These are phyloP conservation scores for Drosophila pseudoobscura DNA, from an alignment of 1,140 invertebrate genomes.

Conservation along the genomic window DNA sequence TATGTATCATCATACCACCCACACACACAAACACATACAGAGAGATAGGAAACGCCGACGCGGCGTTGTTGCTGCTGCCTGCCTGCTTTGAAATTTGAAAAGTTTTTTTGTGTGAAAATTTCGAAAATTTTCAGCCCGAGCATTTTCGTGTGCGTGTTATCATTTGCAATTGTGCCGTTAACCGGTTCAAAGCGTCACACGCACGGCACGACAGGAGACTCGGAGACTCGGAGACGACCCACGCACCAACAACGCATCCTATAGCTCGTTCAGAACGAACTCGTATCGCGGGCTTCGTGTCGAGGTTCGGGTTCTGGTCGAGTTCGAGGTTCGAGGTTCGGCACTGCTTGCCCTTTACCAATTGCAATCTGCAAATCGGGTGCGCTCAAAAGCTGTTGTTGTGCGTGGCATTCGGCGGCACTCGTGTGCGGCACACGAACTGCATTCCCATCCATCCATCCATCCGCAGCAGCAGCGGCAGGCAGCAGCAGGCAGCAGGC, in stretches of 20 bases:
- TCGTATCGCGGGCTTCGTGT: background rate
- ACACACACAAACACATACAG: slow-evolving; percentile 22
- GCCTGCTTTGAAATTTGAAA: slow-evolving; percentile 68
- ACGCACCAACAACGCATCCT: slow-evolving; percentile 1
- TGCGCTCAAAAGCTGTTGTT: slow-evolving; percentile 59
- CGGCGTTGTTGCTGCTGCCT: slow-evolving; percentile 6
- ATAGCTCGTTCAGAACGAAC: too few species aligned
- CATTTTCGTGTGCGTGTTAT: slow-evolving; percentile 66
- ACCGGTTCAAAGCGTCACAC: slow-evolving; percentile 59
- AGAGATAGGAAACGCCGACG: slow-evolving; percentile 18
- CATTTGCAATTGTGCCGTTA: slow-evolving; percentile 82
- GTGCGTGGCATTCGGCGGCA: background rate
- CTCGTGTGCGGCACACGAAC: slow-evolving; percentile 15
- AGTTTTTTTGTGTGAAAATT: slow-evolving; percentile 81
- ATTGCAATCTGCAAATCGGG: slow-evolving; percentile 50
- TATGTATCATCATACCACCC: slow-evolving; percentile 3
- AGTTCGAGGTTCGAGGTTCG: background rate
- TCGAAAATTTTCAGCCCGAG: slow-evolving; percentile 72
- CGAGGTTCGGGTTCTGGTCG: background rate
- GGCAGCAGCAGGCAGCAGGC: slow-evolving; percentile 9
- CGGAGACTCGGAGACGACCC: background rate
- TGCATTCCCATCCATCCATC: slow-evolving; percentile 21
- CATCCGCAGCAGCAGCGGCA: slow-evolving; percentile 4
- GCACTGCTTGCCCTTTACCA: background rate
- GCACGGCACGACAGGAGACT: slow-evolving; percentile 16